Evolutionary conservation across 2,797 vertebrate species (phyloP).

Genomic region (Tangara arthus): DNA sequence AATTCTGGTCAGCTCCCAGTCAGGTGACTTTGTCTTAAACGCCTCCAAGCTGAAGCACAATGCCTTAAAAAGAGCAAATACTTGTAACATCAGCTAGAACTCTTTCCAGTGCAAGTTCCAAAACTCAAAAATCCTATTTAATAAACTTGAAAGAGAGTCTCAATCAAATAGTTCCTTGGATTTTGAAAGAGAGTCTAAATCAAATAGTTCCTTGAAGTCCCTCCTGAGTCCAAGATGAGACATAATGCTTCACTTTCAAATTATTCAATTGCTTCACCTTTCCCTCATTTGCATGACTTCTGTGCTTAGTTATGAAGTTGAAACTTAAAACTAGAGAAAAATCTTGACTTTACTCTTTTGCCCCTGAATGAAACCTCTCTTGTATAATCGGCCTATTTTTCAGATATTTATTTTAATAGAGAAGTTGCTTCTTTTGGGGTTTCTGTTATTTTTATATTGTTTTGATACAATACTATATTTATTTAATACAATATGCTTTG

Average conservation of each 20-base stretch:
- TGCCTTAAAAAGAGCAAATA: background rate
- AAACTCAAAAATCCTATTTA: background rate
- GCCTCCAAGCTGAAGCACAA: background rate
- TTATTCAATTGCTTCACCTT: background rate
- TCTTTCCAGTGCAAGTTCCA: background rate
- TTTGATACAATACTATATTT: background rate
- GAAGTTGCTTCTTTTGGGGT: background rate
- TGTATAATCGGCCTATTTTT: background rate
- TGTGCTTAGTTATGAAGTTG: background rate
- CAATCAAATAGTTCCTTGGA: background rate
- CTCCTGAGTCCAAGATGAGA: background rate
- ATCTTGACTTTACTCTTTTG: background rate
- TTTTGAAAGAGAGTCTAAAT: background rate
- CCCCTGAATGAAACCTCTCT: background rate
- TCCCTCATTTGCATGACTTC: background rate
- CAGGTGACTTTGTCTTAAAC: background rate
- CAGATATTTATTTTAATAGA: background rate
- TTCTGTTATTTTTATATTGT: background rate
- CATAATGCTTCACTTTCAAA: background rate
- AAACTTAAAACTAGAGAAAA: background rate
- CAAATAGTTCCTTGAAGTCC: slow-evolving; percentile 12
- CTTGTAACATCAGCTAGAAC: background rate
- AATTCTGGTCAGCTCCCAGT: background rate
- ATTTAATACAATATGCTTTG: background rate
- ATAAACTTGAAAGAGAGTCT: background rate